phyloP scores from a whole-genome alignment of 1,140 invertebrate genomes.

The Pectinophora gossypiella region DNA sequence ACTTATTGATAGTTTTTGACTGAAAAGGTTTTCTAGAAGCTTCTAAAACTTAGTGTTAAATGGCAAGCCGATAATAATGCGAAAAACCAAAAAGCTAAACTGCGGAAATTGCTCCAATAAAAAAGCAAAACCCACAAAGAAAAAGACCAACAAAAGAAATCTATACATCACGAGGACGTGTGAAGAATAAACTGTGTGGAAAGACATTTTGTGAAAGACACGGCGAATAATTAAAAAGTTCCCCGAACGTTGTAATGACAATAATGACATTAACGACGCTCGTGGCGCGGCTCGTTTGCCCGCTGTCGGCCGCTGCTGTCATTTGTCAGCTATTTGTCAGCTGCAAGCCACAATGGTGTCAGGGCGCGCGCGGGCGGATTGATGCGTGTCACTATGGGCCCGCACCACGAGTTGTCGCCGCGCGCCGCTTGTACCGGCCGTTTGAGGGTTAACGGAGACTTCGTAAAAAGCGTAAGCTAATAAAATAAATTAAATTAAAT shows the following conservation, averaged over 20 bases:
- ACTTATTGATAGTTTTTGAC: too few species aligned
- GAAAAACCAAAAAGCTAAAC: too few species aligned
- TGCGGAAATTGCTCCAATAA: too few species aligned
- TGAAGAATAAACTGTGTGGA: not conserved
- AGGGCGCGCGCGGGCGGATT: slow-evolving; percentile 32
- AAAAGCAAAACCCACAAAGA: too few species aligned
- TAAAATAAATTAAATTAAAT: too few species aligned
- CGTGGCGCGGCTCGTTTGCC: slow-evolving; percentile 25
- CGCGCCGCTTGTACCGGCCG: too few species aligned
- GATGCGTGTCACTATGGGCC: slow-evolving; percentile 27
- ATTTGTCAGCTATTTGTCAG: slow-evolving; percentile 52
- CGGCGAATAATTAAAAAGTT: slow-evolving; percentile 36
- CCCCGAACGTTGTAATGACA: slow-evolving; percentile 36
- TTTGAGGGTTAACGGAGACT: too few species aligned
- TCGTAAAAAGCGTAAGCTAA: too few species aligned
- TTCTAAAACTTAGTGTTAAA: too few species aligned
- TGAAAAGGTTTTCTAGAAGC: too few species aligned
- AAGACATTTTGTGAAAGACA: too few species aligned
- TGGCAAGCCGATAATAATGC: too few species aligned
- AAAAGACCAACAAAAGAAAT: not conserved
- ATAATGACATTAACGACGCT: slow-evolving; percentile 39
- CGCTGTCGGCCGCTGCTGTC: slow-evolving; percentile 17
- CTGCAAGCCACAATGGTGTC: slow-evolving; percentile 47
- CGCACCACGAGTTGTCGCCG: slow-evolving; percentile 11
- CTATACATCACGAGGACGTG: not conserved